Percentiles rank a stretch among this genome's conserved stretches.
phyloP scores from a whole-genome alignment of 2,888 invertebrate species.

The Actias luna region DNA sequence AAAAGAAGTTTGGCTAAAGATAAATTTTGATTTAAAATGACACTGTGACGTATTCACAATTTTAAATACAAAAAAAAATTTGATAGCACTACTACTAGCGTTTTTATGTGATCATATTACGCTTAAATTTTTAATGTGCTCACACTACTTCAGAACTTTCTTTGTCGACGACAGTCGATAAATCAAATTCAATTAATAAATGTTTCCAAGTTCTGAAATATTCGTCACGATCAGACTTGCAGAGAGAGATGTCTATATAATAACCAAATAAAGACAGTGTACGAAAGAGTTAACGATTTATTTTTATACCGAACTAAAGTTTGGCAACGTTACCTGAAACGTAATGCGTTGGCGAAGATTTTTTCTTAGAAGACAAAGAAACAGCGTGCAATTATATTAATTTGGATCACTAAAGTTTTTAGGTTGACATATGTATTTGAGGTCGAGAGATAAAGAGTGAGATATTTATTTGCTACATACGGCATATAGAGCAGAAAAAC shows the following conservation, averaged over 20 bases:
- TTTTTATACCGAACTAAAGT: constrained; percentile 15
- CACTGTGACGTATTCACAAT: background rate
- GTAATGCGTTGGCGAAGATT: constrained; percentile 15
- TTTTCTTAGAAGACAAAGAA: constrained; percentile 14
- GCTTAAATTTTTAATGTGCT: background rate
- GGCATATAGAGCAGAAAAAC: background rate
- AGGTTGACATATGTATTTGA: background rate
- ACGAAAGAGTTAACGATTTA: background rate
- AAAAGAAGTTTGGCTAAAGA: no score
- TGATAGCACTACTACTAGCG: no score
- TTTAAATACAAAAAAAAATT: background rate
- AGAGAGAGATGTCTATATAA: background rate
- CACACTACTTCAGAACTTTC: background rate
- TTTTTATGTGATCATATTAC: background rate
- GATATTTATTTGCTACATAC: background rate
- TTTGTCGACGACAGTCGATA: background rate
- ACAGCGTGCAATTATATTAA: background rate
- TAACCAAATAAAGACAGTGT: background rate
- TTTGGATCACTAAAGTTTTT: background rate
- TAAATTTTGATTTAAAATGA: no score
- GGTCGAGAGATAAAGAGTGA: background rate
- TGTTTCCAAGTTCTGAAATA: background rate
- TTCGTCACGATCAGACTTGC: background rate
- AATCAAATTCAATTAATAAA: background rate
- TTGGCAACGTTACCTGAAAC: constrained; percentile 11